Conservation (phyloP, 2,888 invertebrate genomes). For the Tridacna gigas region DNA sequence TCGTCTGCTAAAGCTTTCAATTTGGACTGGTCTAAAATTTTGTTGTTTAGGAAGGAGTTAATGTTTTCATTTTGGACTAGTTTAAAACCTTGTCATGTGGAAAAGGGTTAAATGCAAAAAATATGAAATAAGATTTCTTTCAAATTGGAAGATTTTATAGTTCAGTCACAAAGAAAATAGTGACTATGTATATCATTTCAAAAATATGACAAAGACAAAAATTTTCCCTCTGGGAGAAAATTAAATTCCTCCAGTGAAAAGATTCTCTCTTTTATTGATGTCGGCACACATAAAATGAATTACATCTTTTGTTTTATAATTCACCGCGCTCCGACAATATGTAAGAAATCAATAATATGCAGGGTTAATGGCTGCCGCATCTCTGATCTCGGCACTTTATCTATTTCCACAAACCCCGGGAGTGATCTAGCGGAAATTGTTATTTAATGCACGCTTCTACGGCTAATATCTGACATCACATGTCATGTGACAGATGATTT, state of each 20-base stretch:
- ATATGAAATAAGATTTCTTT: too few species aligned
- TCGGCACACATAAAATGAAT: conserved; percentile 2
- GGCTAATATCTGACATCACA: conserved; percentile 47
- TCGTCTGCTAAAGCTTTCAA: too few species aligned
- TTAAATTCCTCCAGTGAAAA: neutral
- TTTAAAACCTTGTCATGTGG: too few species aligned
- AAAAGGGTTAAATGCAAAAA: too few species aligned
- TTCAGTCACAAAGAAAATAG: too few species aligned
- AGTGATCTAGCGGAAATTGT: conserved; percentile 28
- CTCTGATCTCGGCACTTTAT: conserved; percentile 15
- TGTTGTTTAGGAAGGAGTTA: too few species aligned
- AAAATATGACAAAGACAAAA: too few species aligned
- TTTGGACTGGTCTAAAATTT: too few species aligned
- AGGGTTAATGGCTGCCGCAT: conserved; percentile 11
- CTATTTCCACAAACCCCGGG: conserved; percentile 10
- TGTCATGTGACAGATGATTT: conserved; percentile 63
- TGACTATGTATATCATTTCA: too few species aligned
- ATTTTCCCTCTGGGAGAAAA: too few species aligned
- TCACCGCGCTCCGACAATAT: conserved; percentile 13
- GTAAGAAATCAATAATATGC: conserved; percentile 21
- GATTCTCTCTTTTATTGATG: neutral
- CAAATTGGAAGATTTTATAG: too few species aligned
- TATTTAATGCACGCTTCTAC: conserved; percentile 31
- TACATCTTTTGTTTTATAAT: conserved; percentile 20
- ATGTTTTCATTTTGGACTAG: too few species aligned